Base-by-base conservation (phyloP, 2,888 invertebrate genomes). In the Eudasyphora cyanicolor region DNA sequence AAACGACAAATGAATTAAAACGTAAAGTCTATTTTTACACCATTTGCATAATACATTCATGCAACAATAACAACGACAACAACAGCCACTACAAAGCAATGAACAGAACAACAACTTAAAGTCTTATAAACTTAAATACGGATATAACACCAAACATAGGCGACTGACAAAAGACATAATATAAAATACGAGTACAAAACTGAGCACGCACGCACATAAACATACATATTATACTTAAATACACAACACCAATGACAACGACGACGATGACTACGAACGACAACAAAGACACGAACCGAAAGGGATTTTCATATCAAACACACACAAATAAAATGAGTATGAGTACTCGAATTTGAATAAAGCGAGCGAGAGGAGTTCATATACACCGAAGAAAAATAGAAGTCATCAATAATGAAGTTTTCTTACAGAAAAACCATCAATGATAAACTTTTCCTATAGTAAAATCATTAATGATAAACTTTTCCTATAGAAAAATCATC, bases 21-120 rank as follows among this genome's bases (percentile, higher is more conserved):
- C 27, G 57, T 21, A 19, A 38, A 35, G 67, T 67, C 67, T 42
- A 67, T 67, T 67, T 24, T 80, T 80, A 76, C 64, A 80, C 71
- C 32, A 84, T 84, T 84, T 84, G 76, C 84, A 81, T 81, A 84
- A 81, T 49, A 76, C 67, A 45, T 38, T 51, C 17, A 69, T 21
- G 24, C 78, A 76, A 79, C 51, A 69, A 67, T 62, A 79, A 76
- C 51, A 69, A 70, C 10, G 10, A 57, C 60, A 60, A 60, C 60
- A 62, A 54, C 14, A 54, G 57, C 24, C n/a, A n/a, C n/a, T n/a
- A n/a, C n/a, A n/a, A n/a, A n/a, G n/a, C n/a, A n/a, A 76, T 64
- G 32, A 77, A 35, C 6, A 60, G 70, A 79, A 73, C 60, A 54
- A 54, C 42, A 42, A 73, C 67, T 67, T 35, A 78, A 29, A 49